Base-by-base conservation (phyloP, 1,140 invertebrate genomes). In the Triops longicaudatus region DNA sequence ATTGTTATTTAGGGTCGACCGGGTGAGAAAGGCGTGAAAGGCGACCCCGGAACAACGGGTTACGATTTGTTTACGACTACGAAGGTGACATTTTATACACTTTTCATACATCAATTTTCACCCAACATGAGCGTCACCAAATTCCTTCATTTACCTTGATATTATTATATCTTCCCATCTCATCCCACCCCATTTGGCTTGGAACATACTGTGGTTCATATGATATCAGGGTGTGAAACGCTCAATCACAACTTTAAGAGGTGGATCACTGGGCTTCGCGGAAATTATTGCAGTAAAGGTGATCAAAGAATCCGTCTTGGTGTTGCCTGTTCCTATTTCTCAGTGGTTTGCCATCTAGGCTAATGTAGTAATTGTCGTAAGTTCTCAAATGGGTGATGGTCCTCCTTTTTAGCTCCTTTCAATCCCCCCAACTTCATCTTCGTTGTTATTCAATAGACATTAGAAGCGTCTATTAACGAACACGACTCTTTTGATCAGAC, bases 241-340 rank as follows among this genome's bases (percentile, higher is more conserved):
- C 86, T 96, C 94, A 80, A 93, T 97, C 86, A 95, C 93, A 81
- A 93, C 92, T 80, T 87, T 94, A 81, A 88, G 91, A 83, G 92
- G 92, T 82, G 92, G 92, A 81, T 92, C 92, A 79, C 87, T 94
- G 83, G 93, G 93, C 83, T 94, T 93, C 86, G 94, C 94, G 80
- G 94, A 96, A 89, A 95, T 96, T 86, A 94, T 96, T 86, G 94
- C 94, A 83, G 92, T 97, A 81, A 96, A 97, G 94, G 94, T 96
- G 81, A 81, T 41, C 80, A 37, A 74, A 37, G 28, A 75, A 73
- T 41, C 74, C 75, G n/a, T 76, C 73, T 63, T 75, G 73, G 41
- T 78, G 17, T 74, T 44, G 31, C 31, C 77, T 43, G 63, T 37
- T 12, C 27, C 22, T 31, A 75, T 31, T 2, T 37, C 31, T 78